Evolutionary conservation across 2,888 invertebrate species (phyloP).

Genomic region (Stenodera caucasica): DNA sequence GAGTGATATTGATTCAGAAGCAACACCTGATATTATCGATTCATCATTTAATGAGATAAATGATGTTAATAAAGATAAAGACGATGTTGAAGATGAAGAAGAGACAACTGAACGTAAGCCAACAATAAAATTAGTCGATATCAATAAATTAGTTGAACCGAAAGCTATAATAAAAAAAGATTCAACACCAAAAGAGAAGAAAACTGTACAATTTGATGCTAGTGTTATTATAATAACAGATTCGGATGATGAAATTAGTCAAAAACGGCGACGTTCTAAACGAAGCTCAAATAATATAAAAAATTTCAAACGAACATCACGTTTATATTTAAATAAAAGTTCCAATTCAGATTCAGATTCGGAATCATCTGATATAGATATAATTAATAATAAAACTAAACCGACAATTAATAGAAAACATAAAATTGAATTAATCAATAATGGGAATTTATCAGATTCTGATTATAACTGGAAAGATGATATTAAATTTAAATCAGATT

Average conservation of each 20-base stretch:
- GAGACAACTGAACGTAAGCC: slow-evolving; percentile 25
- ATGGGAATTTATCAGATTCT: slow-evolving; percentile 10
- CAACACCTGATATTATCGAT: background rate
- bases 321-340: background rate
- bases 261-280: slow-evolving; percentile 19
- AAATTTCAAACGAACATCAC: background rate
- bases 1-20: background rate
- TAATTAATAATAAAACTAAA: background rate
- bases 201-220: slow-evolving; percentile 39
- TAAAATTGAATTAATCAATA: slow-evolving; percentile 12
- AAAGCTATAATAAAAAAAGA: slow-evolving; percentile 20
- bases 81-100: background rate
- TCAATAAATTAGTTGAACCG: slow-evolving; percentile 49
- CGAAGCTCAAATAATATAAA: slow-evolving; percentile 14
- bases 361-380: slow-evolving; percentile 6
- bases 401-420: slow-evolving; percentile 8
- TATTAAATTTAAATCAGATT: slow-evolving; percentile 38
- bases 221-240: slow-evolving; percentile 45
- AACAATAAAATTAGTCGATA: slow-evolving; percentile 49
- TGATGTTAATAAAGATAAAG: background rate
- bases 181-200: slow-evolving; percentile 23
- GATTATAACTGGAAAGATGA: slow-evolving; percentile 29
- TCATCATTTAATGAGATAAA: background rate
- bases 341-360: slow-evolving; percentile 6
- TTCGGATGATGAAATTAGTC: slow-evolving; percentile 45